Evolutionary conservation across 2,888 invertebrate species (phyloP), one percentile per base, ranked within the genome.

Genomic region (Dendrolimus pini): DNA sequence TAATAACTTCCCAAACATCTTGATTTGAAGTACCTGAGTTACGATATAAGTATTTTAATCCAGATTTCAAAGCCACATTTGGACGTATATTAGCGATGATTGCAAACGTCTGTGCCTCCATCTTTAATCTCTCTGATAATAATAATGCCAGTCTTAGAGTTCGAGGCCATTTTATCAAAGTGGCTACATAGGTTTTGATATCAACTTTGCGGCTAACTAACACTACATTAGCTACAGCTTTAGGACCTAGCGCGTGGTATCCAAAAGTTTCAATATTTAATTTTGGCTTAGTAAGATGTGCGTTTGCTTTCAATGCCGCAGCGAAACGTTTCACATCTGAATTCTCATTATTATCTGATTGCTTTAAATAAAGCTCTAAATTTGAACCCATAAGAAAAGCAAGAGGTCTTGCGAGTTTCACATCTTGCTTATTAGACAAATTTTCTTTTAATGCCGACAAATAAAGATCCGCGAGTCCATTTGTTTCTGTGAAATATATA

Each of bases 401-500:
- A 1, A 72, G 8, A 0, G 62, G 57, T n/a, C 68, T 61, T 9
- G 64, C 68, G n/a, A 55, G 55, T 7, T 59, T 62, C 0, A 56
- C 53, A 10, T 58, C 18, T 9, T 58, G n/a, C 53, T 58, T 57
- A 0, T 60, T 18, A 2, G 2, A 58, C 9, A 47, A 58, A 18
- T 14, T 64, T 41, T 60, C 54, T 7, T 54, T 62, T 55, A 68
- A 55, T 0, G 57, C 53, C 0, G 7, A 41, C 7, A 66, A 59
- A 52, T 79, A 69, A 8, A 63, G 60, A 2, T 65, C 64, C 7
- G 76, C 75, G 9, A 85, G 60, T 13, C 81, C 84, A 14, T 71
- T 62, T 0, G 65, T 47, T 63, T 83, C 83, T 12, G 65, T 62
- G 61, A 83, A 86, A 59, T 81, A 86, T 54, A 84, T 18, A 7